Evolutionary conservation across 2,888 invertebrate genomes (phyloP).

Genomic region (Agrotis puta): DNA sequence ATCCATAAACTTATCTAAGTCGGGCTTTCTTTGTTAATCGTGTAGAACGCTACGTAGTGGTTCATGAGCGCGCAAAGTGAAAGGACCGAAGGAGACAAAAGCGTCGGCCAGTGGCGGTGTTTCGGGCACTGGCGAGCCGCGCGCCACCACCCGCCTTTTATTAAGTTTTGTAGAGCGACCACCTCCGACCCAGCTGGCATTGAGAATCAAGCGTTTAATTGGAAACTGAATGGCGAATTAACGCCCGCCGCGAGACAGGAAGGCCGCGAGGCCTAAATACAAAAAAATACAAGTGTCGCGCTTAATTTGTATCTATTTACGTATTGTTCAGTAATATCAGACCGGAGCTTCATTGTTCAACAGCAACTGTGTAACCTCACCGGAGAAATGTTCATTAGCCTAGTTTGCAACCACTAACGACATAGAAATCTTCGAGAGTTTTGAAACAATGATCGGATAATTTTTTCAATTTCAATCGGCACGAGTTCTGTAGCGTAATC

Average conservation of each 20-base stretch:
- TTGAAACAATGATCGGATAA: conserved; percentile 79
- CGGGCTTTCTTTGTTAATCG: conserved; percentile 80
- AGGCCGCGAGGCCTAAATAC: conserved; percentile 86
- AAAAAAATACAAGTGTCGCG: conserved; percentile 81
- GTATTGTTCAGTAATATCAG: conserved; percentile 68
- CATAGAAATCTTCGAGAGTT: conserved; percentile 75
- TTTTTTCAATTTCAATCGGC: conserved; percentile 80
- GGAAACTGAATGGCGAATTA: conserved; percentile 89
- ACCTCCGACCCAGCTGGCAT: conserved; percentile 88
- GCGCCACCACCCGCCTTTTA: conserved; percentile 88
- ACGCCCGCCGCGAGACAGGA: conserved; percentile 84
- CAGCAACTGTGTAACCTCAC: conserved; percentile 65
- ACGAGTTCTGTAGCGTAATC: conserved; percentile 78
- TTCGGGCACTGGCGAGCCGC: conserved; percentile 86
- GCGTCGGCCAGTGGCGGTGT: conserved; percentile 78
- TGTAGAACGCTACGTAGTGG: conserved; percentile 76
- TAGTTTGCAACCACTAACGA: conserved; percentile 70
- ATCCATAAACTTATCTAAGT: conserved; percentile 87
- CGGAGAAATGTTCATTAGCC: conserved; percentile 76
- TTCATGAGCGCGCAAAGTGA: conserved; percentile 88
- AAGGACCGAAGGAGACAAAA: conserved; percentile 88
- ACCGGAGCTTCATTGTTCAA: conserved; percentile 66
- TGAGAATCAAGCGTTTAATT: conserved; percentile 90
- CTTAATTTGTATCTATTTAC: conserved; percentile 67
- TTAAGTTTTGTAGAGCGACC: conserved; percentile 84